Evolutionary conservation across 2,888 invertebrate species (phyloP).

Genomic region (Drosophila macrothrix): DNA sequence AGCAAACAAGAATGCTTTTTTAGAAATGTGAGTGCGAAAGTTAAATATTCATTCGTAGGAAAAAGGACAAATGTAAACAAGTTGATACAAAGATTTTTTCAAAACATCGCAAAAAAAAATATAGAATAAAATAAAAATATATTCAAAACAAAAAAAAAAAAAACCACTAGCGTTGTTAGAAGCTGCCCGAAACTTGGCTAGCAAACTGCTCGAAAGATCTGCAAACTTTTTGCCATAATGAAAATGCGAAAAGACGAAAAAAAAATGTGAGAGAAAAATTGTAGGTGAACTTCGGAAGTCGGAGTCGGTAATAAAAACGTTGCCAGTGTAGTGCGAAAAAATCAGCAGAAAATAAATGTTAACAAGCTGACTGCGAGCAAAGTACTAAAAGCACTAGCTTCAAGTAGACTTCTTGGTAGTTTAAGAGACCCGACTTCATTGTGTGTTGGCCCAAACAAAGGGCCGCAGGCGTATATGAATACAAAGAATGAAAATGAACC

Average conservation of each 20-base stretch:
- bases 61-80: neutral
- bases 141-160: neutral
- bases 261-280: slow-evolving; percentile 18
- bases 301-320: slow-evolving; percentile 57
- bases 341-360: slow-evolving; percentile 73
- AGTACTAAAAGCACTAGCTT: slow-evolving; percentile 18
- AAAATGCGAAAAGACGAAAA: slow-evolving; percentile 18
- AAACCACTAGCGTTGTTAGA: slow-evolving; percentile 6
- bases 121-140: neutral
- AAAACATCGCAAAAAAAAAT: neutral
- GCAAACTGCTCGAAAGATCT: slow-evolving; percentile 55
- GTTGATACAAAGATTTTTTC: neutral
- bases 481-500: slow-evolving; percentile 23
- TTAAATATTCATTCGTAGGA: neutral
- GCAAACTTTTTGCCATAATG: slow-evolving; percentile 48
- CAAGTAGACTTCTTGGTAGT: slow-evolving; percentile 28
- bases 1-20: neutral
- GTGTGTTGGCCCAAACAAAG: slow-evolving; percentile 41
- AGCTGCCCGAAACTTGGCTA: slow-evolving; percentile 47
- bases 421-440: slow-evolving; percentile 37
- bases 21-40: neutral
- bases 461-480: slow-evolving; percentile 6
- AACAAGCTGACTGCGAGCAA: slow-evolving; percentile 66
- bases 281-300: slow-evolving; percentile 62
- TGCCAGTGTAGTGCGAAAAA: slow-evolving; percentile 35